These are phyloP conservation scores for Polypedilum pembai DNA, from an alignment of 1,140 invertebrate genomes.

Conservation along the genomic window DNA sequence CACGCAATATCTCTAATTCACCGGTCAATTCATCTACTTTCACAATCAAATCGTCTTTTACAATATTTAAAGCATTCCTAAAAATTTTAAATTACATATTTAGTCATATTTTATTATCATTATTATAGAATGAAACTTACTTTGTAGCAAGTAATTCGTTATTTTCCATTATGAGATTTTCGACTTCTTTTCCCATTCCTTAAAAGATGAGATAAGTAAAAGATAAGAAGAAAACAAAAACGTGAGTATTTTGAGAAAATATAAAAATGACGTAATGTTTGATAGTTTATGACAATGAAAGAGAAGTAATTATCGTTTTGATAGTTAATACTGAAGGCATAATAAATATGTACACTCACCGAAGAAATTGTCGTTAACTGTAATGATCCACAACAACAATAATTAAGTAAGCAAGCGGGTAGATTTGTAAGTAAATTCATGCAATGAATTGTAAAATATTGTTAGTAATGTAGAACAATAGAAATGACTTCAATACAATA, in stretches of 20 bases:
- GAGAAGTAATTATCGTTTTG: not conserved
- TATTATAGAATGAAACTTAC: slow-evolving; percentile 52
- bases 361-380: slow-evolving; percentile 99
- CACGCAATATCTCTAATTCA: slow-evolving; percentile 90
- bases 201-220: slow-evolving; percentile 36
- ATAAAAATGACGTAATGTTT: too few relatives aligned
- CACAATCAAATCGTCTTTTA: slow-evolving; percentile 98
- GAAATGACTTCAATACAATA: not conserved
- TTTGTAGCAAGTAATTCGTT: slow-evolving; percentile 98
- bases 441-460: slow-evolving; percentile 31
- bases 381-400: slow-evolving; percentile 33
- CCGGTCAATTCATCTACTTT: slow-evolving; percentile 97
- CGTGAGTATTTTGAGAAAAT: not conserved
- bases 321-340: slow-evolving; percentile 23
- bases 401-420: slow-evolving; percentile 27
- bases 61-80: slow-evolving; percentile 97
- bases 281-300: too few relatives aligned
- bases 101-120: slow-evolving; percentile 21
- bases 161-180: slow-evolving; percentile 98
- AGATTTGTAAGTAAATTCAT: slow-evolving; percentile 14
- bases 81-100: slow-evolving; percentile 36
- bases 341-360: slow-evolving; percentile 70
- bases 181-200: slow-evolving; percentile 99
- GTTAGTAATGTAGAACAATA: not conserved
- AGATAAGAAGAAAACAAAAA: slow-evolving; percentile 7